phyloP scores from a whole-genome alignment of 1,140 invertebrate species.

The Belonocnema kinseyi region DNA sequence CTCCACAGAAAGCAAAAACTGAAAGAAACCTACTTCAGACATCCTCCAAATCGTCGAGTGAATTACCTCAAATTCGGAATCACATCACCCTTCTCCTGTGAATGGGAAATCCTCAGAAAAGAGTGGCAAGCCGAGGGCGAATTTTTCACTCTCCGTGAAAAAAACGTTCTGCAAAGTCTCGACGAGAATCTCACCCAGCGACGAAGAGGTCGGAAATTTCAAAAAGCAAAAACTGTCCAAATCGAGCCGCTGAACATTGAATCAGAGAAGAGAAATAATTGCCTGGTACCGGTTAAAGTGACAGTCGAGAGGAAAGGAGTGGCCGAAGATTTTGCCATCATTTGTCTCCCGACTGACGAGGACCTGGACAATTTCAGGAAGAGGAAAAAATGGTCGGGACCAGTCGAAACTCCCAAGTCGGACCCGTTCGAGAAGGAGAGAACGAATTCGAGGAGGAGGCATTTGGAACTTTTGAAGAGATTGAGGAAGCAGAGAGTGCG shows the following conservation, averaged over 20 bases:
- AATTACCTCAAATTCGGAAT: conserved; percentile 89
- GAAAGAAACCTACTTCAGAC: conserved; percentile 80
- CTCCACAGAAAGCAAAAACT: conserved; percentile 62
- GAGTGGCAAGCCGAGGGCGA: conserved; percentile 79
- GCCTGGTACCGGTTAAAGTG: conserved; percentile 77
- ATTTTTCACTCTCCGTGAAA: background rate
- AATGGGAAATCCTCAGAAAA: conserved; percentile 82
- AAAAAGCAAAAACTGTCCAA: background rate
- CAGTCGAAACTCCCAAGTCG: conserved; percentile 76
- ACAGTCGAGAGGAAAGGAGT: conserved; percentile 72
- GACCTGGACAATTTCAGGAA: conserved; percentile 75
- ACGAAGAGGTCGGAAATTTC: background rate
- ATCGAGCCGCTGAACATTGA: conserved; percentile 32
- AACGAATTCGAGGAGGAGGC: conserved; percentile 76
- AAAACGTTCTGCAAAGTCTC: background rate
- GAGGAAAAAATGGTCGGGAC: conserved; percentile 70
- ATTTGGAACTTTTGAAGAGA: conserved; percentile 79
- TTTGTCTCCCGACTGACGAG: conserved; percentile 79
- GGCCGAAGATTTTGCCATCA: conserved; percentile 77
- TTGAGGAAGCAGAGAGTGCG: conserved; percentile 76
- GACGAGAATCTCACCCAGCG: conserved; percentile 5
- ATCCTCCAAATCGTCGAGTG: conserved; percentile 89
- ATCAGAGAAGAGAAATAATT: conserved; percentile 64
- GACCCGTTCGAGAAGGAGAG: conserved; percentile 79
- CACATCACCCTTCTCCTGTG: conserved; percentile 84